phyloP scores from a whole-genome alignment of 2,113 vertebrate genomes.

The Maccullochella peelii region DNA sequence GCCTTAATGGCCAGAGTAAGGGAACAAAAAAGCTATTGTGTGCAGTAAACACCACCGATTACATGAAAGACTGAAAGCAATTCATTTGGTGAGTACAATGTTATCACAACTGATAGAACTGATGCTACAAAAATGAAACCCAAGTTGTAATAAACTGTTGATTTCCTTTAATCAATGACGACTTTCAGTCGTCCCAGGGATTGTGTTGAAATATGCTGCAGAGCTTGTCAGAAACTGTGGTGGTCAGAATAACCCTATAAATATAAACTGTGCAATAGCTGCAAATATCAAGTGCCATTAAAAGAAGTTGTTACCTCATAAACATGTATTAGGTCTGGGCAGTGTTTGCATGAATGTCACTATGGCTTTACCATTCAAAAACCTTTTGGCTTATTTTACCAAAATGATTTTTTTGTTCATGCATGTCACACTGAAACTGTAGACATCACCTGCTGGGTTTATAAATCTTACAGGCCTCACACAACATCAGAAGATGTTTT shows the following conservation, averaged over 20 bases:
- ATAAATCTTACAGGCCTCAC: not conserved
- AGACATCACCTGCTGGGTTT: conserved; percentile 4
- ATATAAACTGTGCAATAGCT: conserved; percentile 31
- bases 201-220: not conserved
- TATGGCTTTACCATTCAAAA: conserved; percentile 5
- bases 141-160: not conserved
- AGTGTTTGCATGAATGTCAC: not conserved
- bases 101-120: no score
- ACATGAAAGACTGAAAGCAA: not conserved
- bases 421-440: not conserved
- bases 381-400: not conserved
- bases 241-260: conserved; percentile 13
- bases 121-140: not conserved
- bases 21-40: no score
- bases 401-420: not conserved
- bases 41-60: no score
- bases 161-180: not conserved
- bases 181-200: not conserved
- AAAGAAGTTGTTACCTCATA: conserved; percentile 28
- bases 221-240: not conserved
- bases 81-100: not conserved
- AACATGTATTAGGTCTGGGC: conserved; percentile 28
- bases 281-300: conserved; percentile 11
- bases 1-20: no score
- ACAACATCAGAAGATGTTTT: not conserved